Base-by-base conservation (phyloP, 2,888 invertebrate genomes). In the Polydrusus pterygomalis region DNA sequence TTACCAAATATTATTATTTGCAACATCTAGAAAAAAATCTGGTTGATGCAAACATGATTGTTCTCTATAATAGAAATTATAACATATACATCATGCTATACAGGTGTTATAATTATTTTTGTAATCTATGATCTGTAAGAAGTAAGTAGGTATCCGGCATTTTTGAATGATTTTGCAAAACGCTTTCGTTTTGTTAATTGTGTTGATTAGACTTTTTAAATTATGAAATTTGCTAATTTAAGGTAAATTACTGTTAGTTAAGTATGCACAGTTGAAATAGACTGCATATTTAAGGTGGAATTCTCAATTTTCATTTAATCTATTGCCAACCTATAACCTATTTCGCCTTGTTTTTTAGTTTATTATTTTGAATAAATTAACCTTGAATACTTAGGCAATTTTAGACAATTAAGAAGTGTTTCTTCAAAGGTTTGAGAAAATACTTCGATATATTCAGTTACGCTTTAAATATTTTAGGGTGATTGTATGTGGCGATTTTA, bases 1-100 rank as follows among this genome's bases (percentile, higher is more conserved):
- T 64, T 64, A 45, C 63, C 47, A 64, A 47, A 64, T 25, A 25
- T n/a, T 25, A 25, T n/a, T 45, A 45, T 64, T 64, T 64, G 45
- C 45, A 18, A 20, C 47, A 63, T 45, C 63, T 8, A 40, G 17
- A 47, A n/a, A 64, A 45, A 9, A 62, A 30, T 34, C 17, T n/a
- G 17, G 17, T 34, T 51, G 20, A 51, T 20, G 51, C 51, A 20
- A 20, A 51, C 10, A 51, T 18, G 20, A 51, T 51, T 2, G 51
- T 51, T 51, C 9, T 45, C 18, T 51, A 51, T 18, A 51, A 51
- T 51, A 51, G 51, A 51, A 51, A 51, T 18, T 51, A 20, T n/a
- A 51, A 51, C 17, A 51, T n/a, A 51, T 20, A 20, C 20, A 20
- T 11, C 47, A 47, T 47, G 9, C 13, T 47, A n/a, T n/a, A n/a